Conservation (phyloP, 2,797 vertebrate species). For the Enteromius anoplus region DNA sequence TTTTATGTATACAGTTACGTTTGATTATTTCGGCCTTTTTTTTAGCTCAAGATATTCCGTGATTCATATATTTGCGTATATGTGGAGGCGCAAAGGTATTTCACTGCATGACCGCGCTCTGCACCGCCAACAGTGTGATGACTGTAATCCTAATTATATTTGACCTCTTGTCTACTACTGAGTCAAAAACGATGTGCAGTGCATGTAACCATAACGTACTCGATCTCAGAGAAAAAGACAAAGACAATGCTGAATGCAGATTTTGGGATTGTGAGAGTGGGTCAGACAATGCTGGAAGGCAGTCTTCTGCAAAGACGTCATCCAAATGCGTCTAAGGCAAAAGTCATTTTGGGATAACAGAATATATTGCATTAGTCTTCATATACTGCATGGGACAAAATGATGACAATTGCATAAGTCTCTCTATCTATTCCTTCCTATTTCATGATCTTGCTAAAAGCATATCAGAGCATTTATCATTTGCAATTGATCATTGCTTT, state of each 20-base stretch:
- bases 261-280: background rate
- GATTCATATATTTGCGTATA: background rate
- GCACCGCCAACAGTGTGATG: conserved; percentile 20
- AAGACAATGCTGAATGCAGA: conserved; percentile 28
- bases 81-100: background rate
- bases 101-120: background rate
- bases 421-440: background rate
- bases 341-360: background rate
- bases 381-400: background rate
- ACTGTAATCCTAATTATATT: conserved; percentile 53
- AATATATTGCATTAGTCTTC: background rate
- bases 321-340: background rate
- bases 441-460: background rate
- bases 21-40: background rate
- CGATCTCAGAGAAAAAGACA: conserved; percentile 44
- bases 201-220: conserved; percentile 44
- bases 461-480: background rate
- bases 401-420: background rate
- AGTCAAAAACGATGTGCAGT: conserved; percentile 40
- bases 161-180: conserved; percentile 50
- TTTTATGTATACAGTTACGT: conserved; percentile 6
- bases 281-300: conserved; percentile 28
- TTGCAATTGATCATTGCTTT: background rate
- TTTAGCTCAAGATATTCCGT: background rate
- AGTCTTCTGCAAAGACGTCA: conserved; percentile 2